Base-by-base conservation (phyloP, 53 echinoderm and acorn worm species). In the Echinometra lucunter region DNA sequence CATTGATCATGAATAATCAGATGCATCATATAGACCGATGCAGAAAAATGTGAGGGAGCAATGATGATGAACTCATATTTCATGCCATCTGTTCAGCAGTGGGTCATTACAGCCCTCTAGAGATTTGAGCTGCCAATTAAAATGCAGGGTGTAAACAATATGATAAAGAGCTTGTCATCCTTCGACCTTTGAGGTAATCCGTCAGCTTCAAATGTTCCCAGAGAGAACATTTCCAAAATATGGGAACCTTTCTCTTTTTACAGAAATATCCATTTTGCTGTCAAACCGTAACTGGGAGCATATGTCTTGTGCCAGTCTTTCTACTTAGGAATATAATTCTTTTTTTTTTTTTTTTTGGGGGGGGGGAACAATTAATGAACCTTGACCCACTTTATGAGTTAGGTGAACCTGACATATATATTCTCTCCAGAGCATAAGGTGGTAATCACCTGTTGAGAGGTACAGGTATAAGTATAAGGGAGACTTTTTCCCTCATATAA, bases 141-240 rank as follows among this genome's bases (percentile, higher is more conserved):
- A 78, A 78, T 21, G 42, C 40, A 78, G 19, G 4, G 8, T 3
- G 78, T 40, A 78, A 78, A 78, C 78, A 78, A 38, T 42, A 78
- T 78, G 78, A 78, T 78, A 42, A 78, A 78, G 78, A 78, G 42
- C 78, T 78, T 78, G 78, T 78, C 78, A 78, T 78, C 21, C 18
- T 10, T 0, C 4, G 38, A 78, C 78, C 78, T 78, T 42, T 6
- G 23, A 42, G 42, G 78, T 21, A 8, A 42, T 78, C 78, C 38
- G 38, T 78, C 78, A 78, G 78, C 40, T 42, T 21, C 78, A 78
- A 78, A 78, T 78, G 42, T 40, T 38, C 42, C 78, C 78, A 78
- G 38, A 3, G 78, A 78, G 78, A 42, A 78, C 3, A 38, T 72
- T 2, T 18, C 78, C 42, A 17, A 42, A 78, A 78, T 2, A 78